Percentiles rank a stretch among this genome's conserved stretches.
phyloP scores from a whole-genome alignment of 2,888 invertebrate species.

The Eupelmus urozonus region DNA sequence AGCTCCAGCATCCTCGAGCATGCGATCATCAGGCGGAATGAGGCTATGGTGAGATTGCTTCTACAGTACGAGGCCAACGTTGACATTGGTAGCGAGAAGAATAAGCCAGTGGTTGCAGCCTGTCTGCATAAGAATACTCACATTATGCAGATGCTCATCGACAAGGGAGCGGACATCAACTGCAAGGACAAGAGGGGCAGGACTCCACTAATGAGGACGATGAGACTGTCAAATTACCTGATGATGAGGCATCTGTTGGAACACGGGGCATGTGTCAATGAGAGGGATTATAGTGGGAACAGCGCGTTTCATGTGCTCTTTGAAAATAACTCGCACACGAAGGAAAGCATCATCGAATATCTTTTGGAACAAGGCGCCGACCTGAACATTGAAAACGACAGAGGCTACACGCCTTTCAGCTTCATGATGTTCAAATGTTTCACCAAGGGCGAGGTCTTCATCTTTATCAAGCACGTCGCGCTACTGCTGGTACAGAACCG shows the following conservation, averaged over 20 bases:
- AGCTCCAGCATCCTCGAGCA: slow-evolving; percentile 15
- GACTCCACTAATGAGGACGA: slow-evolving; percentile 17
- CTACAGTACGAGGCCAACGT: slow-evolving; percentile 10
- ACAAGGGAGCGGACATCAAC: slow-evolving; percentile 24
- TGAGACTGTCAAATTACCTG: not conserved
- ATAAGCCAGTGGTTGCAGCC: not conserved
- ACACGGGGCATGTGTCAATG: slow-evolving; percentile 36
- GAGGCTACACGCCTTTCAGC: not conserved
- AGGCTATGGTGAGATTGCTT: slow-evolving; percentile 1
- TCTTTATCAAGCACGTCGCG: slow-evolving; percentile 24
- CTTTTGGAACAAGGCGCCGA: slow-evolving; percentile 7
- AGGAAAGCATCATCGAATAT: slow-evolving; percentile 5
- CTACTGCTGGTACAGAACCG: not conserved
- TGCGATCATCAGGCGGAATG: slow-evolving; percentile 20
- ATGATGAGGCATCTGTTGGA: slow-evolving; percentile 20
- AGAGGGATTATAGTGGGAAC: slow-evolving; percentile 8
- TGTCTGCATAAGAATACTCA: slow-evolving; percentile 14
- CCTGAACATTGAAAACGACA: slow-evolving; percentile 24
- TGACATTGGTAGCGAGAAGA: slow-evolving; percentile 6
- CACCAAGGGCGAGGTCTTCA: slow-evolving; percentile 2
- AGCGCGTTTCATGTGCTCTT: slow-evolving; percentile 28
- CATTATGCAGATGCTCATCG: slow-evolving; percentile 31
- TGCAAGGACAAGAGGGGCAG: slow-evolving; percentile 5
- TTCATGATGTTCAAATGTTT: slow-evolving; percentile 28
- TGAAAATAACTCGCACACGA: not conserved